Evolutionary conservation across 1,140 invertebrate species (phyloP), one percentile per base, ranked within the genome.

Genomic region (Neodiprion virginianus): DNA sequence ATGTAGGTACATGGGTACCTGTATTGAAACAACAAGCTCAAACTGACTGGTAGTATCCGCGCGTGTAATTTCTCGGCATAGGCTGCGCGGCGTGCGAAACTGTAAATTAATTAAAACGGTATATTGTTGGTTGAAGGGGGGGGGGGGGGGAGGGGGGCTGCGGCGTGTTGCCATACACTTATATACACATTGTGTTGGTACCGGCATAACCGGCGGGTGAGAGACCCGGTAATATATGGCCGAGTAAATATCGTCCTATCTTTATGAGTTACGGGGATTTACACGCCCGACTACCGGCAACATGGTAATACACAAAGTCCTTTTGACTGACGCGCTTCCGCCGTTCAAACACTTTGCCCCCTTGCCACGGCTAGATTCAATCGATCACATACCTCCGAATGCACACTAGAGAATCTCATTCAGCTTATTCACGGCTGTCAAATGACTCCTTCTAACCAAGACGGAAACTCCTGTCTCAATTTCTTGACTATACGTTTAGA

Each of bases 91-190:
- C 53, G 11, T 61, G 53, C 28, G 28, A 40, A 61, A 61, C 53
- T 61, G 53, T 61, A 61, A 61, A 61, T 61, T 61, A 61, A 61
- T 61, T 61, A 61, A 61, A 61, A 61, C 53, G 53, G 53, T 61
- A 61, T 61, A 61, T 61, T 61, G 53, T 17, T 8, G 53, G 11
- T 61, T 61, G 53, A 5, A 61, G 2, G 10, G 50, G 50, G 10
- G n/a, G 17, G 17, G 28, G n/a, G 53, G 53, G 53, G 17, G 17
- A 21, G 17, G 28, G n/a, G 53, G 53, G 53, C 53, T 61, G 53
- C n/a, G 53, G 53, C 53, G 53, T 61, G 53, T 61, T 61, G n/a
- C 28, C 28, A 40, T 40, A 40, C 28, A 40, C 28, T 40, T 40
- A 40, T 5, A 40, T 40, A 40, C 28, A 5, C 28, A 40, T 40